Percentiles rank a stretch among this genome's conserved stretches.
phyloP scores from a whole-genome alignment of 2,888 invertebrate genomes.

The Euplexia lucipara region DNA sequence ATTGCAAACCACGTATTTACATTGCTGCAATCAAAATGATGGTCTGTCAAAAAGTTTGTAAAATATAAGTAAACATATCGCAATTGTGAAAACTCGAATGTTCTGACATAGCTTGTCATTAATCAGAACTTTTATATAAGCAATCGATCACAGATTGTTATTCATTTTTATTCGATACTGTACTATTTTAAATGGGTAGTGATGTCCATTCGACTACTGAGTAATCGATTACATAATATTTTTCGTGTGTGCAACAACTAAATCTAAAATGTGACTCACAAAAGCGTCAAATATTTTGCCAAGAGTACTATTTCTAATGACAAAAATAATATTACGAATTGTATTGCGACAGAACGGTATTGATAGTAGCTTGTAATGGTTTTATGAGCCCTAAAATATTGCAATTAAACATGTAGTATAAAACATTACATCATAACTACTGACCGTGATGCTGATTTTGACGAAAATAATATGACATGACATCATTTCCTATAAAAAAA shows the following conservation, averaged over 20 bases:
- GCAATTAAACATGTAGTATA: conserved; percentile 44
- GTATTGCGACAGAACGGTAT: conserved; percentile 12
- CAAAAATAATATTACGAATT: conserved; percentile 22
- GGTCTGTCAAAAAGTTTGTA: conserved; percentile 23
- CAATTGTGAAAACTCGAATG: conserved; percentile 17
- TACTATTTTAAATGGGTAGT: conserved; percentile 3
- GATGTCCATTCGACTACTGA: conserved; percentile 1
- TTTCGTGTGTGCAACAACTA: neutral
- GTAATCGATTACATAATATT: conserved; percentile 19
- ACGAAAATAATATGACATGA: conserved; percentile 47
- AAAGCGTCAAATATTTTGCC: conserved; percentile 34
- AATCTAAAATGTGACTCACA: conserved; percentile 30
- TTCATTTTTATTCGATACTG: conserved; percentile 1
- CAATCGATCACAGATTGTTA: conserved; percentile 33
- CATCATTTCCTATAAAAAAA: conserved; percentile 41
- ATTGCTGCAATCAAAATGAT: conserved; percentile 24
- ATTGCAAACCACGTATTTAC: conserved; percentile 21
- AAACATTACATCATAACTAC: conserved; percentile 54
- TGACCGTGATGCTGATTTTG: conserved; percentile 52
- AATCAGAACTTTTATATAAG: conserved; percentile 19
- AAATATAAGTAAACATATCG: conserved; percentile 9
- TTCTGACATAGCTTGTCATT: conserved; percentile 12
- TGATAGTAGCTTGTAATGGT: conserved; percentile 14
- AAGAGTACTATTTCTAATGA: conserved; percentile 17
- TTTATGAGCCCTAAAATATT: conserved; percentile 49